Conservation (phyloP, 2,797 vertebrate species). For the Pipistrellus pipistrellus region DNA sequence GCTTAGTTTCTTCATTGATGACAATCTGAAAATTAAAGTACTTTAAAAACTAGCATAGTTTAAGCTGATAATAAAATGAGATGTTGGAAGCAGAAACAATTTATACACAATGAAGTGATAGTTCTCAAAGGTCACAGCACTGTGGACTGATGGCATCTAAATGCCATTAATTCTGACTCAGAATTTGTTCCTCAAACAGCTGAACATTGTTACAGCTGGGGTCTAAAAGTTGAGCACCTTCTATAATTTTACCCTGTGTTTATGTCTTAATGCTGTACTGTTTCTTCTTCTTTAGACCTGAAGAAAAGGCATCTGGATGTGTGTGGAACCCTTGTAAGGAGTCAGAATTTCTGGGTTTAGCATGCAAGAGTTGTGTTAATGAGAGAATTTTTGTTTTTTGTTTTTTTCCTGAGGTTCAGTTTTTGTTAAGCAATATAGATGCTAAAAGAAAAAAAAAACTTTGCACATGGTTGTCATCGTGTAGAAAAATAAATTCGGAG, state of each 20-base stretch:
- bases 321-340: background rate
- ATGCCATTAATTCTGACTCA: slow-evolving; percentile 88
- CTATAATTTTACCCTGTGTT: background rate
- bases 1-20: slow-evolving; percentile 19
- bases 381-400: background rate
- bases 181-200: slow-evolving; percentile 84
- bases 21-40: slow-evolving; percentile 38
- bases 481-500: background rate
- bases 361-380: background rate
- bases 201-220: slow-evolving; percentile 31
- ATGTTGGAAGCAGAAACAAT: slow-evolving; percentile 57
- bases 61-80: slow-evolving; percentile 61
- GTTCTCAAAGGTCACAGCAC: slow-evolving; percentile 39
- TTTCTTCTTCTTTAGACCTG: background rate
- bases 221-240: background rate
- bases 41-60: slow-evolving; percentile 22
- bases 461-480: background rate
- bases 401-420: background rate
- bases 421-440: slow-evolving; percentile 8
- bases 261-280: background rate
- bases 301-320: background rate
- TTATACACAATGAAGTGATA: slow-evolving; percentile 60
- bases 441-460: background rate
- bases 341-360: background rate
- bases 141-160: slow-evolving; percentile 77